These are phyloP conservation scores for Poecile atricapillus DNA, from an alignment of 2,113 vertebrate genomes.

Conservation along the genomic window DNA sequence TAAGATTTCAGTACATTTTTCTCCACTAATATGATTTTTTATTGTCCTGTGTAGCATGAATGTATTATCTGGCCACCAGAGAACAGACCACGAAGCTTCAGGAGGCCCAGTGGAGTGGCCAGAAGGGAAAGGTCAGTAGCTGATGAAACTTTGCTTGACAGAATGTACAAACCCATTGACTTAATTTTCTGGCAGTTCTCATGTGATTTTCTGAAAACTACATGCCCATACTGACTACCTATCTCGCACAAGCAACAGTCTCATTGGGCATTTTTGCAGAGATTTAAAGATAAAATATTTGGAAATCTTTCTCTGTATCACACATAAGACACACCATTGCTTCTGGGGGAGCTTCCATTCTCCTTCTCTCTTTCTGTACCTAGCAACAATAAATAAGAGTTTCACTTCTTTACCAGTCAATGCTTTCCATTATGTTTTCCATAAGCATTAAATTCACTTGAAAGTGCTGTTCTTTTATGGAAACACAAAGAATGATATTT, in stretches of 20 bases:
- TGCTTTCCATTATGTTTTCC: background rate
- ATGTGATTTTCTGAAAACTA: background rate
- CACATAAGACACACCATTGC: background rate
- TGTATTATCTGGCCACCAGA: background rate
- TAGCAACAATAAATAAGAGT: background rate
- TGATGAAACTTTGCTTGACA: background rate
- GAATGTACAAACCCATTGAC: background rate
- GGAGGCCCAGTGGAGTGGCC: background rate
- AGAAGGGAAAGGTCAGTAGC: background rate
- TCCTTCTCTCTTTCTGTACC: background rate
- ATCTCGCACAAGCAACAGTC: background rate
- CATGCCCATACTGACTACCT: background rate
- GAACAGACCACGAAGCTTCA: background rate
- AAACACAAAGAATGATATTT: background rate
- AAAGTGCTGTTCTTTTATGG: background rate
- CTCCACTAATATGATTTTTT: background rate
- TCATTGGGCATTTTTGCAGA: background rate
- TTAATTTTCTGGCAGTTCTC: background rate
- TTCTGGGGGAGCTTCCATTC: background rate
- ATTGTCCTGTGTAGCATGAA: background rate
- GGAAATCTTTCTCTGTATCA: background rate
- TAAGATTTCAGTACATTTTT: background rate
- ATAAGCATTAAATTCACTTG: background rate
- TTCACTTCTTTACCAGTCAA: background rate
- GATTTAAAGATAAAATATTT: background rate